These are phyloP conservation scores for Otus sunia DNA, from an alignment of 2,113 vertebrate genomes.

Conservation along the genomic window DNA sequence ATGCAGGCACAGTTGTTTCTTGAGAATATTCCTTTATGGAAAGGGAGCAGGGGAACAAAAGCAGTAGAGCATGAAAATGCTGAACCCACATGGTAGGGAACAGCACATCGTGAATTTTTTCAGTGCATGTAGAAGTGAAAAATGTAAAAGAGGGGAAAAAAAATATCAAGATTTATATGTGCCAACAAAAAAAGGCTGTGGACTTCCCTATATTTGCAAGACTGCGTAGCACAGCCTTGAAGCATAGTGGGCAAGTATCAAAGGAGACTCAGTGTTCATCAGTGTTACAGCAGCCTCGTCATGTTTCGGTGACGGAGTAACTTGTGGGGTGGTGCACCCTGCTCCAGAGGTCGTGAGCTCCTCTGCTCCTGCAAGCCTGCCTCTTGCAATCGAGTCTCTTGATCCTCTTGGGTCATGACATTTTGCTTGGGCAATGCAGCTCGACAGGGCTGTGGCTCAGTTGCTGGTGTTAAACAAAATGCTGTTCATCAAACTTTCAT, in stretches of 20 bases:
- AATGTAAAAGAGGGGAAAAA: background rate
- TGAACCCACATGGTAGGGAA: background rate
- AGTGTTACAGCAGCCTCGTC: background rate
- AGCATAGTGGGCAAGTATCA: background rate
- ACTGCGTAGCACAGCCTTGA: background rate
- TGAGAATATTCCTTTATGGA: background rate
- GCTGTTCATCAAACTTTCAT: constrained; percentile 56
- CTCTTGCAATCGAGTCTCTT: background rate
- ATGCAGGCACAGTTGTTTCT: background rate
- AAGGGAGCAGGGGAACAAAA: background rate
- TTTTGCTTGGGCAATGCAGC: constrained; percentile 22
- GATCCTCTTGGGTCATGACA: constrained; percentile 26
- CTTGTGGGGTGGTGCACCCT: background rate
- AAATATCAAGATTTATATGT: background rate
- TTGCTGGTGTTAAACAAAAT: constrained; percentile 54
- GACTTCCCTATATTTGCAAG: background rate
- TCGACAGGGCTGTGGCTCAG: background rate
- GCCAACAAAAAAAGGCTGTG: background rate
- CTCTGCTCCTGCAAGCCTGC: background rate
- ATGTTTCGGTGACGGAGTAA: background rate
- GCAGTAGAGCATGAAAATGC: background rate
- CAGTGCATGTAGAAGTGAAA: background rate
- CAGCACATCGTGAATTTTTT: background rate
- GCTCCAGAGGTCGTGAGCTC: background rate
- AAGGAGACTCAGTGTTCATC: background rate